Evolutionary conservation across 2,797 vertebrate species (phyloP).

Genomic region (Lophius americanus): DNA sequence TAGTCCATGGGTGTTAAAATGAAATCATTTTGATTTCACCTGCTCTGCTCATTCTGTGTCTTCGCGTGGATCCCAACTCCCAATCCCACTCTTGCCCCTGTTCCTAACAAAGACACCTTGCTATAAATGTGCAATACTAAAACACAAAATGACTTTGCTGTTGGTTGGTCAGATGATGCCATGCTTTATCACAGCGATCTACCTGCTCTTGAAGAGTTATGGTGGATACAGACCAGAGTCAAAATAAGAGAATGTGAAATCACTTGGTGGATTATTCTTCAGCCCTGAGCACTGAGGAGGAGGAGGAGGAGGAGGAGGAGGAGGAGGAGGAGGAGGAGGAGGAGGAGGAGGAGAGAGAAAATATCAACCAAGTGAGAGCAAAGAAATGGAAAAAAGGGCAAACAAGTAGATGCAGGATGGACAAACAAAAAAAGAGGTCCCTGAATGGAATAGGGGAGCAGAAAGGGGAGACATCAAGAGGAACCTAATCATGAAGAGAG

Average conservation of each 20-base stretch:
- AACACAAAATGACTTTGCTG: neutral
- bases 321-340: neutral
- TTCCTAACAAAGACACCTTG: too few species aligned
- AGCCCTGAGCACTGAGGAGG: constrained; percentile 49
- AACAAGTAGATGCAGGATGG: neutral
- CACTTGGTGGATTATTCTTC: constrained; percentile 64
- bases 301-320: constrained; percentile 22
- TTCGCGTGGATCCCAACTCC: too few species aligned
- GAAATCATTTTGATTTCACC: too few species aligned
- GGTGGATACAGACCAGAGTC: constrained; percentile 46
- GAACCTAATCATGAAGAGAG: neutral
- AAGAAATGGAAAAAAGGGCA: neutral
- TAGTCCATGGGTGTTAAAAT: too few species aligned
- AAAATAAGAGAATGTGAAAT: constrained; percentile 55
- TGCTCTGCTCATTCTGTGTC: too few species aligned
- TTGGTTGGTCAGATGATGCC: constrained; percentile 17
- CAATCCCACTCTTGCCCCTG: too few species aligned
- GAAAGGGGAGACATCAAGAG: constrained; percentile 17
- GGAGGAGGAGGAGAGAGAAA: constrained; percentile 18
- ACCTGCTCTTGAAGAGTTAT: constrained; percentile 19
- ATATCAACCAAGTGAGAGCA: constrained; percentile 28
- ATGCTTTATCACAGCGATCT: constrained; percentile 4
- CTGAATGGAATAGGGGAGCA: neutral
- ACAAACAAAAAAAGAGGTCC: constrained; percentile 9
- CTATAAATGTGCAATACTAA: neutral